Evolutionary conservation across 2,888 invertebrate species (phyloP), one percentile per base, ranked within the genome.

Genomic region (Eretmocerus hayati): DNA sequence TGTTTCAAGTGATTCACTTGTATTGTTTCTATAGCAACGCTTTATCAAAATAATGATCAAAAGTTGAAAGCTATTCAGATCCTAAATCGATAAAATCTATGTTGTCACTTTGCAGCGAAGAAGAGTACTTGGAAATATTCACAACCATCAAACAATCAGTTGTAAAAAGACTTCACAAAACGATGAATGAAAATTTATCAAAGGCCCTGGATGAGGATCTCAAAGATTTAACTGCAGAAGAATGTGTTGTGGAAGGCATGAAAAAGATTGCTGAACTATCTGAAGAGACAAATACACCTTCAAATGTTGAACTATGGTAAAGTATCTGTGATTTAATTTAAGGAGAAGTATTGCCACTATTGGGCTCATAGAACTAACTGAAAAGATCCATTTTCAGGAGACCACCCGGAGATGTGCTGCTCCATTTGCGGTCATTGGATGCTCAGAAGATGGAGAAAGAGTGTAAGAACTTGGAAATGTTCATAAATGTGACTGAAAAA

Each of bases 361-460:
- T n/a, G n/a, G n/a, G n/a, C n/a, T n/a, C n/a, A n/a, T n/a, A n/a
- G n/a, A n/a, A n/a, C n/a, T n/a, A n/a, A n/a, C n/a, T n/a, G n/a
- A n/a, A 23, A 39, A 18, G 36, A 13, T 42, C 39, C 23, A 37
- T 20, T 37, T 11, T 43, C n/a, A 68, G 68, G 69, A 59, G 68
- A 48, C 69, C 68, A 21, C 67, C 68, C 2, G 67, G 67, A 13
- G 46, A 67, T 41, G 63, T 67, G 8, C 37, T 48, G 18, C 39
- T 57, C 6, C 67, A 68, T 49, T 23, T 67, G 26, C 52, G 63
- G 37, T 63, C 64, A 6, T 33, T 61, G 20, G 67, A 67, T 41
- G 62, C 57, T 2, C 48, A 58, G 16, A 57, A 41, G 44, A 63
- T 67, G 4, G 48, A 52, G n/a, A 52, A 59, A 20, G 60, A 62